phyloP scores from a whole-genome alignment of 2,113 vertebrate genomes.

The Myiopsitta monachus region DNA sequence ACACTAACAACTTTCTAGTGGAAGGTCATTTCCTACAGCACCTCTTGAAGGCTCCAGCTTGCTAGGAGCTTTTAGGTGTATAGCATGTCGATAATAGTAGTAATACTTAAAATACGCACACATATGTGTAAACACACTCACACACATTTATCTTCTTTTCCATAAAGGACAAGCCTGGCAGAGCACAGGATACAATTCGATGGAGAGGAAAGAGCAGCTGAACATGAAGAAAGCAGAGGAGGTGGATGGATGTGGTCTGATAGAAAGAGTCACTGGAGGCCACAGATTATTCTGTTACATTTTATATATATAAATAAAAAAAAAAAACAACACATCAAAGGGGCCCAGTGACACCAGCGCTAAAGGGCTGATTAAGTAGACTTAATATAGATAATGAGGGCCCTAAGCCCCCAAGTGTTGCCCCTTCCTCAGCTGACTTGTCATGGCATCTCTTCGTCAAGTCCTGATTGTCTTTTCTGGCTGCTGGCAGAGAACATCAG shows the following conservation, averaged over 20 bases:
- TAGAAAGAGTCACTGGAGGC: neutral
- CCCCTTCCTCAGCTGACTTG: slow-evolving; percentile 1
- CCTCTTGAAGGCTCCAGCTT: slow-evolving; percentile 60
- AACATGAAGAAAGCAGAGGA: slow-evolving; percentile 26
- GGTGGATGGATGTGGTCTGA: neutral
- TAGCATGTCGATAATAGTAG: slow-evolving; percentile 26
- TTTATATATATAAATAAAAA: neutral
- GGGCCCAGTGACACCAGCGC: neutral
- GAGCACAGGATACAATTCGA: neutral
- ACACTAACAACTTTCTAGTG: neutral
- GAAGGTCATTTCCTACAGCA: slow-evolving; percentile 53
- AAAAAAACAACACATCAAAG: neutral
- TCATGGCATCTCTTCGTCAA: neutral
- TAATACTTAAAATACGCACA: slow-evolving; percentile 29
- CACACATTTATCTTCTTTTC: slow-evolving; percentile 20
- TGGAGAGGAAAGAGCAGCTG: neutral
- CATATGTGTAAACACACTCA: neutral
- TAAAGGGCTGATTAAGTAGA: neutral
- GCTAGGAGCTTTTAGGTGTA: slow-evolving; percentile 56
- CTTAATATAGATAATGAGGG: neutral
- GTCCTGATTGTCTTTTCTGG: slow-evolving; percentile 25
- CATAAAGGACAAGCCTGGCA: slow-evolving; percentile 25
- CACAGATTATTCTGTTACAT: neutral
- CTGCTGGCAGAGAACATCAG: neutral
- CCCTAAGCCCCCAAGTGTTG: neutral